Base-by-base conservation (phyloP, 1,140 invertebrate species). In the Pogonomyrmex californicus region DNA sequence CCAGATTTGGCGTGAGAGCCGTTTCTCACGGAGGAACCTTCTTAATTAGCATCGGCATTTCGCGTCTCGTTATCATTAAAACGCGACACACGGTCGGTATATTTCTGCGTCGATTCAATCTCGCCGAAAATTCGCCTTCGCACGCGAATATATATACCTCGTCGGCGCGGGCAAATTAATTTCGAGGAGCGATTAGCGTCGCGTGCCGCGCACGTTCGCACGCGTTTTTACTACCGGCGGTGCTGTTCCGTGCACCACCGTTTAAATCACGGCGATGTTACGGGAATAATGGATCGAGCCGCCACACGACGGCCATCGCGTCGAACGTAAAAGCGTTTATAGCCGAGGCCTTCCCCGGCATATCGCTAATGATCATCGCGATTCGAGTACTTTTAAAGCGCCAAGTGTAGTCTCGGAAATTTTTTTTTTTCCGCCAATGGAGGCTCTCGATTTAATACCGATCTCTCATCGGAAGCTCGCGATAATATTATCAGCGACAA, bases 301-400 rank as follows among this genome's bases (percentile, higher is more conserved):
- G n/a, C 33, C n/a, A 70, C 63, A 41, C n/a, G n/a, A 41, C 44
- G 51, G 68, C 86, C 66, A 89, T 66, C 38, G 30, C 14, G 82
- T 68, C 83, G 87, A 70, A 63, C 87, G 70, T 86, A 89, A 86
- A 89, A 86, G 58, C 76, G 62, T 89, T 86, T 77, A 89, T 58
- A 65, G 79, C 38, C 77, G 17, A 78, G 49, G 49, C 70, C 23
- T 54, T 62, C 62, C 1, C 62, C 56, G 60, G 49, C 49, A 82
- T 89, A 82, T 89, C 41, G 47, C 17, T 89, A 86, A 86, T 66
- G 83, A 82, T 36, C 41, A 1, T 12, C 51, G 66, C 17, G 54
- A 70, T 75, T 56, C 49, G 2, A 30, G 41, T 73, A 41, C 51
- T 81, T 81, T 81, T 82, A 60, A 23, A 23, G 44, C 23, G 30